Percentiles rank a stretch among this genome's conserved stretches.
Evolutionary conservation across 2,113 vertebrate genomes (phyloP).

Genomic region (Bothrops jararaca): DNA sequence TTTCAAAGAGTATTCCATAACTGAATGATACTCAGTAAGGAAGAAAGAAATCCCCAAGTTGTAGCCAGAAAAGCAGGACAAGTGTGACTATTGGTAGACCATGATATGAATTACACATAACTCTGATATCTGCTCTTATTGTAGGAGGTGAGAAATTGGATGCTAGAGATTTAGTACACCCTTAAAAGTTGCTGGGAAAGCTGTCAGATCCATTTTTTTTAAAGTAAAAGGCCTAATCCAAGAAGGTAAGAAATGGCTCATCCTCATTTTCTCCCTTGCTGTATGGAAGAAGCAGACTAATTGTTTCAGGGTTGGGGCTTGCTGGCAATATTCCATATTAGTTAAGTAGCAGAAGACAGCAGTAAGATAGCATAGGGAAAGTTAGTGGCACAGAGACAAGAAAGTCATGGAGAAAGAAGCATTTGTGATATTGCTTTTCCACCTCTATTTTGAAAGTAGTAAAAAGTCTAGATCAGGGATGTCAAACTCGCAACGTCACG

Average conservation of each 20-base stretch:
- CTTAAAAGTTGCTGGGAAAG: not conserved
- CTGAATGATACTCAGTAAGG: not conserved
- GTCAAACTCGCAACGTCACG: too few species aligned
- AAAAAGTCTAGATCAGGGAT: not conserved
- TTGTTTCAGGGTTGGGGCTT: not conserved
- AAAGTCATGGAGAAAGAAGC: not conserved
- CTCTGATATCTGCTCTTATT: not conserved
- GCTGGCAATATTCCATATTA: not conserved
- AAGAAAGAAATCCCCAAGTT: not conserved
- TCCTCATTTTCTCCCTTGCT: not conserved
- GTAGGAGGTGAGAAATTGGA: not conserved
- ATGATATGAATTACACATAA: too few species aligned
- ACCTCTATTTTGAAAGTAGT: not conserved
- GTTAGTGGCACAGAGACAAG: not conserved
- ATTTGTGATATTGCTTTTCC: not conserved
- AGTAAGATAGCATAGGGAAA: not conserved
- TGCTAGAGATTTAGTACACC: not conserved
- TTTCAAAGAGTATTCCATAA: not conserved
- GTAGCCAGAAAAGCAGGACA: not conserved
- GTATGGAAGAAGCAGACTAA: not conserved
- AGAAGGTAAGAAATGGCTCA: not conserved
- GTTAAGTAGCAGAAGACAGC: not conserved
- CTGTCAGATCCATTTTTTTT: not conserved
- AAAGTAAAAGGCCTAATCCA: not conserved
- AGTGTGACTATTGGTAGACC: not conserved